A percentile compares a stretch with the other conserved stretches of the same genome.
Evolutionary conservation across 2,797 vertebrate species (phyloP).

Genomic region (Coluber constrictor): DNA sequence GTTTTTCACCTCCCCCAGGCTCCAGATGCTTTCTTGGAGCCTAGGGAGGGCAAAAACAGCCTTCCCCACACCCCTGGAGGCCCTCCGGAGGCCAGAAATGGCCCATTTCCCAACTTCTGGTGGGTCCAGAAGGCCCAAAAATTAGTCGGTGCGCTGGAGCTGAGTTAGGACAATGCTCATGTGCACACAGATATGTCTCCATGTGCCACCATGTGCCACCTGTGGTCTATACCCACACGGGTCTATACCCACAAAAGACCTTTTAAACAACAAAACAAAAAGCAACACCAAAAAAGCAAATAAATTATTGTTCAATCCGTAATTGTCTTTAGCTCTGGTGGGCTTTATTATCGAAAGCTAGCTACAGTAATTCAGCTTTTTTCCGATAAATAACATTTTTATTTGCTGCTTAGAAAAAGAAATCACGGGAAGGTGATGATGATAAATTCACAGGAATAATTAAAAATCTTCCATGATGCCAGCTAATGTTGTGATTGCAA

Average conservation of each 20-base stretch:
- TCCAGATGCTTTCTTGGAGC: no score
- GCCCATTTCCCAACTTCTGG: no score
- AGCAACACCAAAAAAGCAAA: neutral
- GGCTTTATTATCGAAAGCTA: neutral
- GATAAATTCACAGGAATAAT: slow-evolving; percentile 21
- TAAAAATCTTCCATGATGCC: slow-evolving; percentile 33
- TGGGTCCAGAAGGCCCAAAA: no score
- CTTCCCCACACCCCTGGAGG: no score
- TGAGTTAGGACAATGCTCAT: no score
- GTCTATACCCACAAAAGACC: neutral
- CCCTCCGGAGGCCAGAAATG: no score
- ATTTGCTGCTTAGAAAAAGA: slow-evolving; percentile 51
- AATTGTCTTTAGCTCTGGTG: neutral
- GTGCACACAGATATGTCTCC: no score
- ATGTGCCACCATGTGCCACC: no score
- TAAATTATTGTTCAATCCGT: neutral
- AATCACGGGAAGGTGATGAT: slow-evolving; percentile 13
- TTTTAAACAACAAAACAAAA: neutral
- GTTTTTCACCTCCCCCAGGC: no score
- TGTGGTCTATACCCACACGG: no score
- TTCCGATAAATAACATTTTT: slow-evolving; percentile 49
- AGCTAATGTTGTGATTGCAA: neutral
- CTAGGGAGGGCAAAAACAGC: no score
- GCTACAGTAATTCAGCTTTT: neutral
- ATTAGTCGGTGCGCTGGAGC: no score